Percentiles rank a stretch among this genome's conserved stretches.
Evolutionary conservation across 2,797 vertebrate species (phyloP).

Genomic region (Pelochelys cantorii): DNA sequence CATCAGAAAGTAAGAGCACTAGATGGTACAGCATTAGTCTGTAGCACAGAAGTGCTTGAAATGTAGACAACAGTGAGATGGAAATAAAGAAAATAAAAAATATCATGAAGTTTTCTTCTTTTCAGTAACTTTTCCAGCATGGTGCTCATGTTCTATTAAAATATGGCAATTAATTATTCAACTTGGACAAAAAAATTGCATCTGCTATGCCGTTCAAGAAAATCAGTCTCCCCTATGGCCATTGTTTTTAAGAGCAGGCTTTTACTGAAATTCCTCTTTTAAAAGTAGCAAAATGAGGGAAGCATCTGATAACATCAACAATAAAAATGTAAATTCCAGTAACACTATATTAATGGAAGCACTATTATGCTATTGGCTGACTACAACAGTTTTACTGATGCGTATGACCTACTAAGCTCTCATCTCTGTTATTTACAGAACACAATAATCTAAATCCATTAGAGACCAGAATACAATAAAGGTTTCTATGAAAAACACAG

Average conservation of each 20-base stretch:
- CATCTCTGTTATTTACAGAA: conserved; percentile 38
- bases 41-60: neutral
- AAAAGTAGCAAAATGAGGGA: neutral
- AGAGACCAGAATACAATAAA: conserved; percentile 21
- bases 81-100: neutral
- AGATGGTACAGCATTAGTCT: neutral
- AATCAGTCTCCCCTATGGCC: accelerated
- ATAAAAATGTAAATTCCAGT: neutral
- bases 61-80: conserved; percentile 10
- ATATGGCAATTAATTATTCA: neutral
- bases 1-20: conserved; percentile 22
- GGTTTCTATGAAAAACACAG: conserved; percentile 6
- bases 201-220: neutral
- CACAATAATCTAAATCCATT: conserved; percentile 37
- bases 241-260: neutral
- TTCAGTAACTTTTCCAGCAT: neutral
- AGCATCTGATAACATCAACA: neutral
- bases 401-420: conserved; percentile 26
- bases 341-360: conserved; percentile 19
- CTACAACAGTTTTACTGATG: conserved; percentile 2
- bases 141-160: neutral
- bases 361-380: neutral
- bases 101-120: neutral
- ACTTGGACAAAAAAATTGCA: neutral
- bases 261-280: neutral